Evolutionary conservation across 2,797 vertebrate genomes (phyloP), one percentile per base, ranked within the genome.

Genomic region (Mormyrops attenuatus): DNA sequence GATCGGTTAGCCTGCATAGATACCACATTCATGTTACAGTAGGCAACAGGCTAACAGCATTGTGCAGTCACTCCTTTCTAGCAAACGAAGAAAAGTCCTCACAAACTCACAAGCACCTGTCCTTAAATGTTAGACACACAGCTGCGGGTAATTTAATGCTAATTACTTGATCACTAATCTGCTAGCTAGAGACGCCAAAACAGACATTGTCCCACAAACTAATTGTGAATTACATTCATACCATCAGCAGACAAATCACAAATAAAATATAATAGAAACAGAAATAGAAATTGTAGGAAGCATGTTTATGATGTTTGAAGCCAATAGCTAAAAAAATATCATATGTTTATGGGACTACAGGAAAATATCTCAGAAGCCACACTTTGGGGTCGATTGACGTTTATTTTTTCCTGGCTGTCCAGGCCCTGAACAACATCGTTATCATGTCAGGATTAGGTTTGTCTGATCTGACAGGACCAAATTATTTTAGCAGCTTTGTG

Each of bases 171-270:
- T 57, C 86, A 22, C 22, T 60, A 30, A 57, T 87, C 53, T 87
- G 53, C 34, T 87, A 34, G 52, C 6, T n/a, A 57, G 30, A 22
- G 53, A 22, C 34, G 15, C 52, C 30, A 20, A 57, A 26, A 26
- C 30, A 87, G 50, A 87, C 30, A 87, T 87, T 85, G 82, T 85
- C 82, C 82, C 86, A 87, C 52, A 60, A 85, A 30, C 26, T 60
- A 87, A 87, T 57, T 87, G 86, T 57, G 30, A 53, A 34, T 41
- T 60, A 22, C 17, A 87, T 30, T 60, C 30, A 11, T 20, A 22
- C 5, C 53, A 60, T 38, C 34, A n/a, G 50, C 86, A 17, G 50
- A 9, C 26, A 30, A 30, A 30, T 30, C 52, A 50, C 82, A 52
- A 85, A 52, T 49, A 85, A 49, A 7, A 85, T 7, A 26, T 44